Conservation (phyloP, 2,888 invertebrate genomes). For the Zygogramma bicolorata region DNA sequence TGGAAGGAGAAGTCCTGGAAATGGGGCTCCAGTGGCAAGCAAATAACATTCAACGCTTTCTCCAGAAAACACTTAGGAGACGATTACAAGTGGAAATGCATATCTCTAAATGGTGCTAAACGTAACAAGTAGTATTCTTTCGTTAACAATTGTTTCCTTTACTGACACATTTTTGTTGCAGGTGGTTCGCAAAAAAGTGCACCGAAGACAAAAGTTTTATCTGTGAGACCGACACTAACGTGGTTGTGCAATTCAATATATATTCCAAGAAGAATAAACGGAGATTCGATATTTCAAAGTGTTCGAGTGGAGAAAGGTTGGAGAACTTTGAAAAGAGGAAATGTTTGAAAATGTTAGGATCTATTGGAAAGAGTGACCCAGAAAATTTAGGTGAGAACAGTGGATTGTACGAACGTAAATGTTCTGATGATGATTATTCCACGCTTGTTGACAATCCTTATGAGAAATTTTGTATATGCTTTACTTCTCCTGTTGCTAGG, state of each 20-base stretch:
- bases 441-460: no score
- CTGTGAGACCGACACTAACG: slow-evolving; percentile 68
- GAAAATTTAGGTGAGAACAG: slow-evolving; percentile 30
- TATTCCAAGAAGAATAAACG: slow-evolving; percentile 43
- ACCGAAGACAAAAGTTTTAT: slow-evolving; percentile 73
- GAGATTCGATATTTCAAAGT: slow-evolving; percentile 49
- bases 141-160: background rate
- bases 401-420: no score
- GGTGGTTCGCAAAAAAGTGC: slow-evolving; percentile 76
- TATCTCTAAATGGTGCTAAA: slow-evolving; percentile 39
- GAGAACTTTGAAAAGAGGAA: slow-evolving; percentile 45
- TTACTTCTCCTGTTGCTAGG: no score
- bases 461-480: no score
- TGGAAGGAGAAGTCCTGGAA: slow-evolving; percentile 77
- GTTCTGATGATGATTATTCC: no score
- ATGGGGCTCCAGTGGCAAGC: slow-evolving; percentile 80
- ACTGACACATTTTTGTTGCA: slow-evolving; percentile 56
- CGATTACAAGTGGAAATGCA: slow-evolving; percentile 68
- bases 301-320: slow-evolving; percentile 45
- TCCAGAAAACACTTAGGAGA: slow-evolving; percentile 71
- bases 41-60: slow-evolving; percentile 78
- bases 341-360: slow-evolving; percentile 49
- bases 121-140: slow-evolving; percentile 40
- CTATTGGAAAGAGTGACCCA: slow-evolving; percentile 31
- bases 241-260: slow-evolving; percentile 45